Conservation (phyloP, 2,113 vertebrate species). For the Sinocyclocheilus grahami region DNA sequence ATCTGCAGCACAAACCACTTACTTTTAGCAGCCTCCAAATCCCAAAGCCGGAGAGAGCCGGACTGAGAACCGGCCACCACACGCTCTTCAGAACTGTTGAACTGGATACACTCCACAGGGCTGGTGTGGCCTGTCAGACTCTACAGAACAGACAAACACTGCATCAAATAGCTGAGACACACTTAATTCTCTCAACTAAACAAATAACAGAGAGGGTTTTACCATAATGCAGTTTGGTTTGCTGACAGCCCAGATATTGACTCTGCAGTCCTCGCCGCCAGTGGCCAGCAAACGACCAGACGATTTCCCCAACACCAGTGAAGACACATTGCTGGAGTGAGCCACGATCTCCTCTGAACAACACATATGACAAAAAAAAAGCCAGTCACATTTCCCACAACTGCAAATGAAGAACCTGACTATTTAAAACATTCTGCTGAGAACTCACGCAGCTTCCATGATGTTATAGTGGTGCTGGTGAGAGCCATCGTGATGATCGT, state of each 20-base stretch:
- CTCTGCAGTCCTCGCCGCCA: slow-evolving; percentile 91
- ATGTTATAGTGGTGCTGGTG: slow-evolving; percentile 83
- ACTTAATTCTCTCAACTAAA: neutral
- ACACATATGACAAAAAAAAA: neutral
- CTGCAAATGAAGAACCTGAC: neutral
- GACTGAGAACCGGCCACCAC: slow-evolving; percentile 93
- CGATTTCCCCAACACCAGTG: slow-evolving; percentile 86
- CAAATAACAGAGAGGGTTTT: slow-evolving; percentile 6
- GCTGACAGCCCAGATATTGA: slow-evolving; percentile 95
- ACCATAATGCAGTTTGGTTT: slow-evolving; percentile 99
- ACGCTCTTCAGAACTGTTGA: slow-evolving; percentile 88
- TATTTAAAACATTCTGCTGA: neutral
- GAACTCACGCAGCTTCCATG: slow-evolving; percentile 94
- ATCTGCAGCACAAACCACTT: slow-evolving; percentile 56
- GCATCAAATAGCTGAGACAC: neutral
- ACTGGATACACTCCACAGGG: slow-evolving; percentile 89
- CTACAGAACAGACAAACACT: slow-evolving; percentile 68
- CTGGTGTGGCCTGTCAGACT: slow-evolving; percentile 90
- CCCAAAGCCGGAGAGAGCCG: slow-evolving; percentile 93
- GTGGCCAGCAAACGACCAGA: slow-evolving; percentile 92
- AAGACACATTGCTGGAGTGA: slow-evolving; percentile 88
- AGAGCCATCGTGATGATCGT: slow-evolving; percentile 78
- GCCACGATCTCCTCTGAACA: slow-evolving; percentile 89
- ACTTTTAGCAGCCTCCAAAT: slow-evolving; percentile 98
- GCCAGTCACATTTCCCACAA: neutral